phyloP scores from a whole-genome alignment of 2,888 invertebrate species.

The Megamerina dolium region DNA sequence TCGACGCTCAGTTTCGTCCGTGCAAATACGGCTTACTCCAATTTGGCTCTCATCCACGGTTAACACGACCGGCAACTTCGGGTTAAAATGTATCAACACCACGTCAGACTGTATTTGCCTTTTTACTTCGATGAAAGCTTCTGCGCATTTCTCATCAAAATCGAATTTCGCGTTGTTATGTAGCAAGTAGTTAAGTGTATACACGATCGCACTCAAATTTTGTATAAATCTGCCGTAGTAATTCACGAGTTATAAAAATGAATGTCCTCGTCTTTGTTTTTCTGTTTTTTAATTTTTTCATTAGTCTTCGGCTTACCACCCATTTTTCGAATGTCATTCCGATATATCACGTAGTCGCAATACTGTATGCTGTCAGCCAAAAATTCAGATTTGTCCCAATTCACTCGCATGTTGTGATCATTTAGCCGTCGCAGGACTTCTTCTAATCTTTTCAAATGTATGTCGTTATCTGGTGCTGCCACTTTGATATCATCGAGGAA shows the following conservation, averaged over 20 bases:
- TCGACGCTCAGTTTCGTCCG: constrained; percentile 32
- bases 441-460: constrained; percentile 25
- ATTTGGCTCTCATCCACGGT: constrained; percentile 30
- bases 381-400: constrained; percentile 30
- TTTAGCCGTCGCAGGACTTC: constrained; percentile 24
- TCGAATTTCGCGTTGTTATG: constrained; percentile 23
- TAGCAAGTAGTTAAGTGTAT: constrained; percentile 30
- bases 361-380: constrained; percentile 28
- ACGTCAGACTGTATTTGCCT: too few relatives aligned
- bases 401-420: constrained; percentile 26
- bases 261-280: constrained; percentile 33
- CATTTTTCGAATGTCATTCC: too few relatives aligned
- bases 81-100: constrained; percentile 28
- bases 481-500: constrained; percentile 30
- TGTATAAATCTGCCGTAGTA: constrained; percentile 37
- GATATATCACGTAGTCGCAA: too few relatives aligned
- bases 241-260: constrained; percentile 28
- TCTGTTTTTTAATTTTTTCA: constrained; percentile 32
- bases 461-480: constrained; percentile 23
- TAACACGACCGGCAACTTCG: constrained; percentile 25
- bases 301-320: too few relatives aligned
- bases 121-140: constrained; percentile 28
- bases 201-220: constrained; percentile 27
- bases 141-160: constrained; percentile 24
- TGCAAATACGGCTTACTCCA: constrained; percentile 31